Conservation (phyloP, 2,797 vertebrate genomes). For the Clarias platycephalus region DNA sequence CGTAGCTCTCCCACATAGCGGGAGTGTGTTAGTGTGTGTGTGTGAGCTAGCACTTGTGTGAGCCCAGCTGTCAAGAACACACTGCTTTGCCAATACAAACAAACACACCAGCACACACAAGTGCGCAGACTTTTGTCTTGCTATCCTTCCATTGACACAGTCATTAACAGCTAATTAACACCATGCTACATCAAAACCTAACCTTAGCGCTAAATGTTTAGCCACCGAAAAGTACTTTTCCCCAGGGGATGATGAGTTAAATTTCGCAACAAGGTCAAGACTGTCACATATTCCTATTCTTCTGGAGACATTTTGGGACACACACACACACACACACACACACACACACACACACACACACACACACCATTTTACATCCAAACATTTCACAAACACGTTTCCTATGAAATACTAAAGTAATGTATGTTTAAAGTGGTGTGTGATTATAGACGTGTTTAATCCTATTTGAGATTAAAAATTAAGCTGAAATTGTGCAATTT, state of each 20-base stretch:
- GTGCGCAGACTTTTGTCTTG: slow-evolving; percentile 14
- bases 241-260: not conserved
- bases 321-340: not conserved
- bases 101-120: not conserved
- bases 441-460: not conserved
- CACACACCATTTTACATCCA: not conserved
- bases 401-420: not conserved
- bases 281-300: not conserved
- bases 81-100: slow-evolving; percentile 18
- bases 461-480: not conserved
- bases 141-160: not conserved
- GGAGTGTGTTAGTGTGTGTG: slow-evolving; percentile 25
- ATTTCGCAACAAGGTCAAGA: not conserved
- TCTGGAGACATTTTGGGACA: not conserved
- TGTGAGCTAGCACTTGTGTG: slow-evolving; percentile 17
- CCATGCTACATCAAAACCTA: no score
- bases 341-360: not conserved
- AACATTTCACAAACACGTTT: not conserved
- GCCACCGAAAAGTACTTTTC: not conserved
- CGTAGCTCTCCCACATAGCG: not conserved
- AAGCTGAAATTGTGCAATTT: not conserved
- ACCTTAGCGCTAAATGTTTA: not conserved
- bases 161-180: slow-evolving; percentile 10
- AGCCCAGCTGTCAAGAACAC: slow-evolving; percentile 34
- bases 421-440: not conserved